Conservation (phyloP, 64 coral and sea anemone genomes). For the Cladopsammia gracilis region DNA sequence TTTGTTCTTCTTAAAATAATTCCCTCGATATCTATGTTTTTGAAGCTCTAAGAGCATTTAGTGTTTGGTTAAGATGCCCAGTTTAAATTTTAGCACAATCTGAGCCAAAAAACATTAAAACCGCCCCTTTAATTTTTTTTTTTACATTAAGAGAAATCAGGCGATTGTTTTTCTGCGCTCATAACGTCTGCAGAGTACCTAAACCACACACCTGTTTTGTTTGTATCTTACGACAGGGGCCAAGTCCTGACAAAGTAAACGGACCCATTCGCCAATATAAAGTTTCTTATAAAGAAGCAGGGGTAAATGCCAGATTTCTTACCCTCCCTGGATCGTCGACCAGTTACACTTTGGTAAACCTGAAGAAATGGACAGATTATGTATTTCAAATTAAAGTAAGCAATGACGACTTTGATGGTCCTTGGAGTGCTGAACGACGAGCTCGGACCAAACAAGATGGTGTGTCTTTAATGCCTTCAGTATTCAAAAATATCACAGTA, state of each 20-base stretch:
- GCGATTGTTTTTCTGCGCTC: too few relatives aligned
- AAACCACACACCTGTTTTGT: too few relatives aligned
- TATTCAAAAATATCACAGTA: neutral
- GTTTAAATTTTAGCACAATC: too few relatives aligned
- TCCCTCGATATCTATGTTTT: too few relatives aligned
- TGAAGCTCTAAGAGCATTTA: too few relatives aligned
- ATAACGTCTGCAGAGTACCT: too few relatives aligned
- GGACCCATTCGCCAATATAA: neutral
- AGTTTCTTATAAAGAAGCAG: neutral
- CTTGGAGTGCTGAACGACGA: neutral
- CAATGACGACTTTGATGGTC: neutral
- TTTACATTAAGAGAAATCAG: too few relatives aligned
- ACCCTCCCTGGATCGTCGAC: neutral
- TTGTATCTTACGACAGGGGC: neutral
- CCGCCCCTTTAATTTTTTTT: too few relatives aligned
- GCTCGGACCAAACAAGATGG: neutral
- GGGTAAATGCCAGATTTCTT: neutral
- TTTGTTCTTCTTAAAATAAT: too few relatives aligned
- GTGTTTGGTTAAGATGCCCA: too few relatives aligned
- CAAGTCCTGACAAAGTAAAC: neutral
- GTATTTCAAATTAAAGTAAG: neutral
- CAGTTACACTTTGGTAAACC: neutral
- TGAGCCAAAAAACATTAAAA: too few relatives aligned
- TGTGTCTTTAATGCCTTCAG: neutral
- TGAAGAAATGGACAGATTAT: conserved; percentile 3